A percentile compares a stretch with the other conserved stretches of the same genome.
Evolutionary conservation across 2,888 invertebrate species (phyloP).

Genomic region (Lithosia quadra): DNA sequence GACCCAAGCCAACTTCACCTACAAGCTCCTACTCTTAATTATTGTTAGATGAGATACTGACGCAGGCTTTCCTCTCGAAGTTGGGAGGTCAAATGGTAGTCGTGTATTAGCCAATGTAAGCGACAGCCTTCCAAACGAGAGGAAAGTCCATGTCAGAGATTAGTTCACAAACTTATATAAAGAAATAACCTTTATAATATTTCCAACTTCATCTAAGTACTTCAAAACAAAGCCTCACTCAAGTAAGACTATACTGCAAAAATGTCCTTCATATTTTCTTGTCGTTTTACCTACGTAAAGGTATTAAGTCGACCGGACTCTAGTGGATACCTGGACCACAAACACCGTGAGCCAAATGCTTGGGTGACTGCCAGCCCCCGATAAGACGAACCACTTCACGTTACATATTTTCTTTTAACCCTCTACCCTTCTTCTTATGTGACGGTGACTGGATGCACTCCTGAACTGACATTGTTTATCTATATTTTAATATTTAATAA

Average conservation of each 20-base stretch:
- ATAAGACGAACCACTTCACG: slow-evolving; percentile 63
- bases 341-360: slow-evolving; percentile 59
- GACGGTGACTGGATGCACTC: neutral
- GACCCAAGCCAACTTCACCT: too few relatives aligned
- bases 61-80: too few relatives aligned
- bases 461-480: neutral
- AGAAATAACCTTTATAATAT: neutral
- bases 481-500: neutral
- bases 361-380: slow-evolving; percentile 68
- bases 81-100: too few relatives aligned
- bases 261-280: slow-evolving; percentile 11
- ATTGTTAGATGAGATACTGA: too few relatives aligned
- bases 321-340: slow-evolving; percentile 60
- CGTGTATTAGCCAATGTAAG: too few relatives aligned
- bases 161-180: neutral
- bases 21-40: too few relatives aligned
- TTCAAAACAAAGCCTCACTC: neutral
- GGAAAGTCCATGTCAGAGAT: too few relatives aligned
- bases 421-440: neutral
- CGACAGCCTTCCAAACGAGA: neutral
- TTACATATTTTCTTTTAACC: slow-evolving; percentile 62
- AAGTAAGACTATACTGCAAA: neutral
- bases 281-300: slow-evolving; percentile 42
- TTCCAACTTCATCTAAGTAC: neutral
- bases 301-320: slow-evolving; percentile 64